Base-by-base conservation (phyloP, 1,140 invertebrate species). In the Brachionus calyciflorus region DNA sequence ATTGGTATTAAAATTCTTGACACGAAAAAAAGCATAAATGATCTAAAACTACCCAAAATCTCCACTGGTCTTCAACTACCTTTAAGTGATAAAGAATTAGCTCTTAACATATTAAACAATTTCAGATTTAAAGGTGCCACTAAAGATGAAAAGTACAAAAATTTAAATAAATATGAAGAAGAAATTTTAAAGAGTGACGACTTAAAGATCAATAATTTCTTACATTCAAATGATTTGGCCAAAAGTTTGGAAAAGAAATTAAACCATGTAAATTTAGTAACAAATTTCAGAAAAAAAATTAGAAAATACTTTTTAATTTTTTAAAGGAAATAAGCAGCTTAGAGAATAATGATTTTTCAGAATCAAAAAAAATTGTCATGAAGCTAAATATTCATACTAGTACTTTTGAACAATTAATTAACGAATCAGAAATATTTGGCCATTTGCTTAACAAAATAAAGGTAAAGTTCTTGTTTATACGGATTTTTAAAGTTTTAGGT, bases 61-160 rank as follows among this genome's bases (percentile, higher is more conserved):
- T 19, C 33, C n/a, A 60, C 17, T 37, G 14, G 37, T 6, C 19
- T 10, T 37, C 40, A 24, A 44, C 60, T 65, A 33, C 55, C 55
- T 10, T 17, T 60, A 12, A 60, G 55, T 41, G 69, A 49, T 49
- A 49, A 55, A 73, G 69, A 73, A 73, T 17, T 73, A 3, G 69
- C 51, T 14, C 17, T 73, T 5, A 73, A 53, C 9, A 55, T 73
- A 28, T 73, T 73, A 41, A 73, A 73, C 12, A 40, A 17, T 14
- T 41, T 19, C 26, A 7, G 17, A 12, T 51, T 49, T 14, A 55
- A 55, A 33, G 69, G 69, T 14, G 30, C 19, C 12, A 40, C 46
- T 10, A 73, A 73, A 55, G 37, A 73, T 26, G 69, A 73, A 73
- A 73, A 51, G 37, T 73, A 41, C 28, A 53, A 73, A 55, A 73